Percentiles rank a stretch among this genome's conserved stretches.
These are phyloP conservation scores for Cephalotes varians DNA, from an alignment of 2,888 invertebrate species.

Conservation along the genomic window DNA sequence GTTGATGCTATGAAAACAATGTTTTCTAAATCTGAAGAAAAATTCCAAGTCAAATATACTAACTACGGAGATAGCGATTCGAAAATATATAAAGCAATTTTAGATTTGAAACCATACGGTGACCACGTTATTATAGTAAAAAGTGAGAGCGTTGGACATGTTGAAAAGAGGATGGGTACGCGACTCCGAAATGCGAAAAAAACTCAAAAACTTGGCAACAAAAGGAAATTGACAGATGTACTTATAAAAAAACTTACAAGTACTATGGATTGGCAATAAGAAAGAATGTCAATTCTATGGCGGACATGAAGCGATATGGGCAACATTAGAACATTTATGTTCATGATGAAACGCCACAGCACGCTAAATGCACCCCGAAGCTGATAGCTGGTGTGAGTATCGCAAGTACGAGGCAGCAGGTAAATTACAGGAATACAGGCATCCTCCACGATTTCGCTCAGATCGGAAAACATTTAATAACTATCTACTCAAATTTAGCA, in stretches of 20 bases:
- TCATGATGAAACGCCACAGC: no score
- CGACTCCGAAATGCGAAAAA: not conserved
- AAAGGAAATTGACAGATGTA: not conserved
- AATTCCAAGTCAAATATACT: not conserved
- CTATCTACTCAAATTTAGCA: no score
- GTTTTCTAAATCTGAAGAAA: not conserved
- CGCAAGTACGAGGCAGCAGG: no score
- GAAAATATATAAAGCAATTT: not conserved
- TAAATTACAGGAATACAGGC: no score
- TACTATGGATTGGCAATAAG: conserved; percentile 9
- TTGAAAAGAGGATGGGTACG: not conserved
- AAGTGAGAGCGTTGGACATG: not conserved
- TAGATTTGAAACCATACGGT: not conserved
- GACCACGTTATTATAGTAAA: not conserved
- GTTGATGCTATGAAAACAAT: not conserved
- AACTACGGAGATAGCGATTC: not conserved
- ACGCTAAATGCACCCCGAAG: no score
- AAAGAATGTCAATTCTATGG: no score
- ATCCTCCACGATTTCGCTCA: no score
- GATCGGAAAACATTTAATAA: no score
- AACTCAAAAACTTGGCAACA: not conserved
- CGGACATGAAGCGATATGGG: no score
- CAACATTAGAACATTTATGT: no score
- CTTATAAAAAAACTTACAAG: not conserved
- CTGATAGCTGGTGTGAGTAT: no score